Conservation (phyloP, 2,888 invertebrate species). For the Cheilosia grossa region DNA sequence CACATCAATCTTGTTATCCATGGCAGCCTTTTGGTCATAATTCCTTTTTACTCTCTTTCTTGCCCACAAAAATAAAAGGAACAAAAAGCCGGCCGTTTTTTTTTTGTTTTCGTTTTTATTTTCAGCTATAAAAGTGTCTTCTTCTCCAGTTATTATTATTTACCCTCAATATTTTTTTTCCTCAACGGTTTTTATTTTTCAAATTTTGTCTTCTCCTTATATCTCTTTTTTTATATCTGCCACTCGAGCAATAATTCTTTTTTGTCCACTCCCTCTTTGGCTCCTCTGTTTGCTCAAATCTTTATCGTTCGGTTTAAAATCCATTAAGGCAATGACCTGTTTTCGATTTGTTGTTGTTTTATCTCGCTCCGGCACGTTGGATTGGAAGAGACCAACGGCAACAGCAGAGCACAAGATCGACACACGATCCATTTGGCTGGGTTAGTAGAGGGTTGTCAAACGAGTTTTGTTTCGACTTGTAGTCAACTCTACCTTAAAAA, state of each 20-base stretch:
- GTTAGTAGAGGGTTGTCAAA: conserved; percentile 72
- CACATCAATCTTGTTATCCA: conserved; percentile 66
- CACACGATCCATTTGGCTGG: conserved; percentile 69
- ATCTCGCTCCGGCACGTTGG: conserved; percentile 61
- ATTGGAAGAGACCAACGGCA: conserved; percentile 36
- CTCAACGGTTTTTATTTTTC: conserved; percentile 15
- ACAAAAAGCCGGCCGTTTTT: background rate
- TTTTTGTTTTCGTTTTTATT: conserved; percentile 8
- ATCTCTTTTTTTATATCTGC: conserved; percentile 55
- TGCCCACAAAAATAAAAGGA: conserved; percentile 13
- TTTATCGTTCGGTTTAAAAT: conserved; percentile 78
- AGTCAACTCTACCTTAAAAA: conserved; percentile 61
- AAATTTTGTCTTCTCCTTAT: conserved; percentile 39
- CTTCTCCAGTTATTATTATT: conserved; percentile 69
- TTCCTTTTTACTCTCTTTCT: conserved; percentile 39
- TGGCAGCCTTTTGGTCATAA: conserved; percentile 52
- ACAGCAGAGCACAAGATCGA: conserved; percentile 39
- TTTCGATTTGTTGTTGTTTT: conserved; percentile 78
- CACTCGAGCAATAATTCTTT: conserved; percentile 71
- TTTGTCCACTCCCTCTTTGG: conserved; percentile 62
- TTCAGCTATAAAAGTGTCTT: conserved; percentile 67
- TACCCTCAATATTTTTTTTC: conserved; percentile 61
- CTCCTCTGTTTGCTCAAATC: conserved; percentile 78
- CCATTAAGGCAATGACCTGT: conserved; percentile 78
- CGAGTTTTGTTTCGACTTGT: conserved; percentile 50